Base-by-base conservation (phyloP, 2,113 vertebrate species). In the Rhagologus leucostigma region DNA sequence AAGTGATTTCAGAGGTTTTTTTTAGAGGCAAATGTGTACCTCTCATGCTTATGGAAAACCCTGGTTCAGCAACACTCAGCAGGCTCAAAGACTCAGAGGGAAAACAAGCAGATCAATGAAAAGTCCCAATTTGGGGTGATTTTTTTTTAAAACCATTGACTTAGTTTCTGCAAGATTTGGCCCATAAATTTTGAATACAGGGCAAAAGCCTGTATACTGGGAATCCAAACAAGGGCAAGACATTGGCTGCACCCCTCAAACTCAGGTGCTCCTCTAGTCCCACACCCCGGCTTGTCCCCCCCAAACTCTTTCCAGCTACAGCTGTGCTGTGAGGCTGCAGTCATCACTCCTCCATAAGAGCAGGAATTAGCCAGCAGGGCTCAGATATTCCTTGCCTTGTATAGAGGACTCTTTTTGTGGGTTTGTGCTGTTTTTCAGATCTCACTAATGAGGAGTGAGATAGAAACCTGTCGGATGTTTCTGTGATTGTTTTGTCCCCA, bases 381-480 rank as follows among this genome's bases (percentile, higher is more conserved):
- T 27, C 46, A 56, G 26, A 10, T 39, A 37, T 1, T 1, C 3
- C 27, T 33, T 12, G 11, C 29, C 32, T 35, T 1, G 0, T 0
- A 0, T 2, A 50, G 17, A 39, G 30, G 39, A 42, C 16, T 81
- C 24, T 70, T 70, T 62, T 13, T 5, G 16, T 10, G n/a, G 10
- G 11, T 10, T 85, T 52, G 16, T 24, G 23, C 11, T 70, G 32
- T 23, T 39, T 86, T 46, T 26, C 1, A 13, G 22, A 13, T 12
- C 50, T 49, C 35, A 47, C 4, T 53, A 62, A 74, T 2, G 6
- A 91, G n/a, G 39, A 82, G 2, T 3, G n/a, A 86, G 27, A 19
- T 24, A 47, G 4, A 71, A 56, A 29, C 14, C 8, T 0, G 1
- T 11, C 52, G 47, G 23, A 8, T 59, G 13, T 19, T 79, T 30